phyloP scores from a whole-genome alignment of 92 coral and sea anemone genomes.

The Blastomussa wellsi region DNA sequence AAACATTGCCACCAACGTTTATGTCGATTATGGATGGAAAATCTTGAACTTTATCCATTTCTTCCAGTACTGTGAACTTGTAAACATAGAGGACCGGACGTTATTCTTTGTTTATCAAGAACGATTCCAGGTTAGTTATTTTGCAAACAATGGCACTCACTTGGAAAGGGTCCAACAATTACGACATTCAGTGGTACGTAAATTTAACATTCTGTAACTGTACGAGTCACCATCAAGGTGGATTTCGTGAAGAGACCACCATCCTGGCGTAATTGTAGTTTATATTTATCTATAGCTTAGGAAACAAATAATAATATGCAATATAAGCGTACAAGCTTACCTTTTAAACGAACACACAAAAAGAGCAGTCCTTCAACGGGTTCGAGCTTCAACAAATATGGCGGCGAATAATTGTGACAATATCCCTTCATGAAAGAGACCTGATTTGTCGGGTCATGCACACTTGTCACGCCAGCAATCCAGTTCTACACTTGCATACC shows the following conservation, averaged over 20 bases:
- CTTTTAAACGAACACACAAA: neutral
- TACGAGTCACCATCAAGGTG: too few relatives aligned
- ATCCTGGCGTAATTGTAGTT: neutral
- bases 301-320: neutral
- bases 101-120: neutral
- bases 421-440: neutral
- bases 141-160: neutral
- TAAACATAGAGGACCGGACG: neutral
- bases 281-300: neutral
- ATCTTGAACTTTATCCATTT: constrained; percentile 23
- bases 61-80: neutral
- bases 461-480: neutral
- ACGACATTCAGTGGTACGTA: neutral
- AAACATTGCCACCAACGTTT: constrained; percentile 75
- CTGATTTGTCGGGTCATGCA: neutral
- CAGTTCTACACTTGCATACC: too few relatives aligned
- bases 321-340: neutral
- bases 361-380: neutral
- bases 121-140: neutral
- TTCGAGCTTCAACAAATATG: neutral
- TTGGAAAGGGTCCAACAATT: neutral
- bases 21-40: constrained; percentile 70
- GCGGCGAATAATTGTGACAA: neutral
- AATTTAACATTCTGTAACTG: too few relatives aligned
- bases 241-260: too few relatives aligned